phyloP scores from a whole-genome alignment of 2,888 invertebrate species.

The Tigriopus californicus region DNA sequence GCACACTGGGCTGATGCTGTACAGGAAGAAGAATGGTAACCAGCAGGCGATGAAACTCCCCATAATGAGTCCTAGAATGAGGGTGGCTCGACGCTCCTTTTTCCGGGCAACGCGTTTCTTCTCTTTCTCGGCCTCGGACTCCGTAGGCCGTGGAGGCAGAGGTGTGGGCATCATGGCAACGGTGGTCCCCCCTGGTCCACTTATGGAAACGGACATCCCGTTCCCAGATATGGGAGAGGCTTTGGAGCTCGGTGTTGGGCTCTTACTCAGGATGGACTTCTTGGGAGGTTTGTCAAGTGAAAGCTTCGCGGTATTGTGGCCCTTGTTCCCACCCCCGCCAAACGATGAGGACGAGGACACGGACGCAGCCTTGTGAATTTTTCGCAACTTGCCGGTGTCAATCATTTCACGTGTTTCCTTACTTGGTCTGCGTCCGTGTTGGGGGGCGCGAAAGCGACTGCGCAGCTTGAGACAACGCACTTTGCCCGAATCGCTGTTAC shows the following conservation, averaged over 20 bases:
- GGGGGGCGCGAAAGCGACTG: not conserved
- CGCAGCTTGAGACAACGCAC: conserved; percentile 7
- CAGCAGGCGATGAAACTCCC: conserved; percentile 95
- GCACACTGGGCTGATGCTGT: conserved; percentile 66
- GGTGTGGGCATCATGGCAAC: not conserved
- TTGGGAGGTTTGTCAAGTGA: not conserved
- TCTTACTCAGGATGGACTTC: not conserved
- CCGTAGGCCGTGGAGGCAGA: not conserved
- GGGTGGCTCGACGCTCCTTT: conserved; percentile 85
- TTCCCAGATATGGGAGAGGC: not conserved
- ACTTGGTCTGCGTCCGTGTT: not conserved
- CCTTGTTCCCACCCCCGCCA: not conserved
- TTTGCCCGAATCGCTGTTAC: not conserved
- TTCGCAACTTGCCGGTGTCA: conserved; percentile 2
- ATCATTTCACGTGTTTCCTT: conserved; percentile 14
- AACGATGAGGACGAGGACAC: not conserved
- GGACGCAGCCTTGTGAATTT: not conserved
- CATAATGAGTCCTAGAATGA: conserved; percentile 93
- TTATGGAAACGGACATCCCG: not conserved
- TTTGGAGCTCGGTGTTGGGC: not conserved
- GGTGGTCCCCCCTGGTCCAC: not conserved
- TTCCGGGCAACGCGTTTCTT: conserved; percentile 44
- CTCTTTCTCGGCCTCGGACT: conserved; percentile 8
- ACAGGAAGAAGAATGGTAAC: conserved; percentile 92
- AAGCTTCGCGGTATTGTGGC: not conserved